Evolutionary conservation across 2,113 vertebrate genomes (phyloP).

Genomic region (Podiceps cristatus): DNA sequence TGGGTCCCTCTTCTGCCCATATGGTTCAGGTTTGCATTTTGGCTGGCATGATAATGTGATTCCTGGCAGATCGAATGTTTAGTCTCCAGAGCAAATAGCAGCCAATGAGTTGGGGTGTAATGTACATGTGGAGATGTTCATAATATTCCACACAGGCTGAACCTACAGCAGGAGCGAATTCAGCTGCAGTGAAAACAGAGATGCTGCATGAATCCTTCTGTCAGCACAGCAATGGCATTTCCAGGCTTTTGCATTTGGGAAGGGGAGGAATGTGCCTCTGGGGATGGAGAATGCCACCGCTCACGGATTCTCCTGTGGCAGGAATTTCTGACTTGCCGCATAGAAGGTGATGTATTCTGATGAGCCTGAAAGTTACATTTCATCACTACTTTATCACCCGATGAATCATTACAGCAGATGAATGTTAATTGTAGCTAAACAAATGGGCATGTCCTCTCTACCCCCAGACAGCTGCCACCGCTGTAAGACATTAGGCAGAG

Average conservation of each 20-base stretch:
- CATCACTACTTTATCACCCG: conserved; percentile 66
- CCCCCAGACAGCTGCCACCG: conserved; percentile 61
- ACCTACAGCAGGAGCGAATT: conserved; percentile 65
- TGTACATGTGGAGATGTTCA: conserved; percentile 73
- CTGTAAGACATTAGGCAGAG: conserved; percentile 61
- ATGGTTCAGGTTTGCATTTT: conserved; percentile 81
- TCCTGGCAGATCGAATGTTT: conserved; percentile 78
- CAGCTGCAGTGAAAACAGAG: conserved; percentile 72
- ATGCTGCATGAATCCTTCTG: conserved; percentile 73
- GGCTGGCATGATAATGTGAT: conserved; percentile 77
- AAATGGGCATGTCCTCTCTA: conserved; percentile 65
- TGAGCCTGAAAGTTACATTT: conserved; percentile 66
- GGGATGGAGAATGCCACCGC: conserved; percentile 31
- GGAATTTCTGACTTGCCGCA: conserved; percentile 48
- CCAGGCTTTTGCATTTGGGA: conserved; percentile 56
- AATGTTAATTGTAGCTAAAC: conserved; percentile 73
- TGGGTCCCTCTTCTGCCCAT: conserved; percentile 76
- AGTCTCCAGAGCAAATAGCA: conserved; percentile 78
- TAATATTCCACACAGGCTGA: conserved; percentile 72
- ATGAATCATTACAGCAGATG: conserved; percentile 68
- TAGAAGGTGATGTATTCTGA: conserved; percentile 62
- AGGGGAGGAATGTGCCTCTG: conserved; percentile 52
- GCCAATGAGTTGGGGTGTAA: conserved; percentile 76
- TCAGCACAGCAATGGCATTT: conserved; percentile 67
- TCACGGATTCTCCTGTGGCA: conserved; percentile 8